Evolutionary conservation across 2,888 invertebrate genomes (phyloP).

Genomic region (Agapostemon virescens): DNA sequence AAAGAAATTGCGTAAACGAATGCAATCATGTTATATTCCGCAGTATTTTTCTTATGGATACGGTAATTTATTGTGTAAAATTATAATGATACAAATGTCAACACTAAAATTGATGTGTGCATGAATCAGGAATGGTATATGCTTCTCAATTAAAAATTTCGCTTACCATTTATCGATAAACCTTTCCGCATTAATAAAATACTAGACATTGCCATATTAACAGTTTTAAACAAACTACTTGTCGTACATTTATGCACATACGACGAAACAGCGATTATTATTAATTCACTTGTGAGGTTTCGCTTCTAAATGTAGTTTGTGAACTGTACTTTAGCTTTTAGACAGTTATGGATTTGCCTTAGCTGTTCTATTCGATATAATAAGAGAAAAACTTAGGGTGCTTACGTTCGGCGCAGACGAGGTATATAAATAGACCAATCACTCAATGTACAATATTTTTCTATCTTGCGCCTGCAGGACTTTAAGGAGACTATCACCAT

Average conservation of each 20-base stretch:
- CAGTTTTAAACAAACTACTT: slow-evolving; percentile 53
- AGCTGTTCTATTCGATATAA: not conserved
- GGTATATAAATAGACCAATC: no score
- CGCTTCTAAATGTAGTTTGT: slow-evolving; percentile 29
- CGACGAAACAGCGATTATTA: slow-evolving; percentile 39
- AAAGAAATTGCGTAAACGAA: slow-evolving; percentile 22
- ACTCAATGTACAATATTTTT: no score
- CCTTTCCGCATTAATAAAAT: slow-evolving; percentile 63
- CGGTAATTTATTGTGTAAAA: slow-evolving; percentile 16
- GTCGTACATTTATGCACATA: slow-evolving; percentile 40
- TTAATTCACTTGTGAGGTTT: slow-evolving; percentile 41
- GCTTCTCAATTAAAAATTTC: slow-evolving; percentile 38
- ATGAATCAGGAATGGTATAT: slow-evolving; percentile 35
- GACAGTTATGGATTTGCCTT: slow-evolving; percentile 3
- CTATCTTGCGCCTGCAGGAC: no score
- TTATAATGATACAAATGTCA: slow-evolving; percentile 14
- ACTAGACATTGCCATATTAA: slow-evolving; percentile 64
- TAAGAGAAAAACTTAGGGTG: no score
- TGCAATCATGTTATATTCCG: slow-evolving; percentile 6
- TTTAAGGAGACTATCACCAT: no score
- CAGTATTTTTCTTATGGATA: not conserved
- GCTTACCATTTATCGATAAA: slow-evolving; percentile 67
- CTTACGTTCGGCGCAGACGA: no score
- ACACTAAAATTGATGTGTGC: slow-evolving; percentile 22
- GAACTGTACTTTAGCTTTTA: slow-evolving; percentile 19